Base-by-base conservation (phyloP, 2,113 vertebrate species). In the Cryptoleucopteryx plumbea region DNA sequence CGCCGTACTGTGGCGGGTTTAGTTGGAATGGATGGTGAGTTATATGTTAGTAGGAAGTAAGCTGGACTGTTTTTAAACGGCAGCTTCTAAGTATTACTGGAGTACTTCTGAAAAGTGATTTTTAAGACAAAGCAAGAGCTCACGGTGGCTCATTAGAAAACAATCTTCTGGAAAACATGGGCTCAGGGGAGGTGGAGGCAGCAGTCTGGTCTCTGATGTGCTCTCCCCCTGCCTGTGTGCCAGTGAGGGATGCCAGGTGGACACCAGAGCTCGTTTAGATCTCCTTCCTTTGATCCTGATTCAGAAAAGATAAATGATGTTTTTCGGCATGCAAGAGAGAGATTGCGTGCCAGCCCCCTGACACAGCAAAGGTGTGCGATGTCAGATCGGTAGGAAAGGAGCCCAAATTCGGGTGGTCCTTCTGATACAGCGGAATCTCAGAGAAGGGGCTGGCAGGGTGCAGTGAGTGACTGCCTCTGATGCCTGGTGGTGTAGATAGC, bases 111-210 rank as follows among this genome's bases (percentile, higher is more conserved):
- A 22, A 38, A 59, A 79, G 72, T 73, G 5, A 7, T 66, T 90
- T 86, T 71, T 67, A 40, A 27, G 75, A 56, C 61, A n/a, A 48
- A 78, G 50, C 5, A 5, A 8, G 59, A 38, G 2, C 43, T 66
- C 6, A 1, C 0, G 1, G 15, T 52, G 53, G 32, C 9, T 72
- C 6, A 0, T 47, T 53, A 65, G 67, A 32, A 90, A 55, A 42
- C 7, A 29, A 0, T 56, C 21, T 52, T 80, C 11, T 21, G 13
- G 66, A 72, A 50, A 71, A n/a, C 11, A 1, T 7, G 29, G 56
- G 61, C 26, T 36, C 2, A 1, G 38, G 42, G n/a, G 23, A 48
- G 38, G 32, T 59, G 38, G 26, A 10, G 22, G 15, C n/a, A 10
- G 38, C 65, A n/a, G 29, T 11, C 18, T 61, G 32, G 9, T 73